Percentiles rank a stretch among this genome's conserved stretches.
These are phyloP conservation scores for Sebastes trivittatus DNA, from an alignment of 2,797 vertebrate genomes.

Conservation along the genomic window DNA sequence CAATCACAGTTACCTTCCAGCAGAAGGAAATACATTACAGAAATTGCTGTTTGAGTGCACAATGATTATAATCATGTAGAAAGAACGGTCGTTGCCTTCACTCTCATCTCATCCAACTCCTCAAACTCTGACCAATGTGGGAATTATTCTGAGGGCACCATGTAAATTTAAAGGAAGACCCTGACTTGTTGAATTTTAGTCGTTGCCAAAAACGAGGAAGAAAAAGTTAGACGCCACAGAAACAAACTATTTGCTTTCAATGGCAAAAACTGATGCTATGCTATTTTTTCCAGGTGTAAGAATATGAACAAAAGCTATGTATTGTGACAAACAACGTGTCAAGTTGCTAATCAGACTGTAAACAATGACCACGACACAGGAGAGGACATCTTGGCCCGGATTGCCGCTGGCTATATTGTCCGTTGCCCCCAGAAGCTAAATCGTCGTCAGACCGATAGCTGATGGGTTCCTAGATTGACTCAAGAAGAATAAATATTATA, in stretches of 20 bases:
- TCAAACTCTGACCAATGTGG: constrained; percentile 3
- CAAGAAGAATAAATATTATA: neutral
- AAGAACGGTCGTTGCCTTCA: neutral
- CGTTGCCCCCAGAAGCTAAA: neutral
- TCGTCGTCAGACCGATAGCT: too few species aligned
- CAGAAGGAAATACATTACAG: neutral
- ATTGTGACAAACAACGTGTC: too few species aligned
- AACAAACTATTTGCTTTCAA: neutral
- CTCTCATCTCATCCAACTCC: neutral
- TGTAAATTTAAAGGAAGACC: constrained; percentile 23
- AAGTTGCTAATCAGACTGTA: neutral
- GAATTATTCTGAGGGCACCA: constrained; percentile 7
- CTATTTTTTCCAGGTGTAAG: neutral
- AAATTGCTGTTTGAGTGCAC: constrained; percentile 18
- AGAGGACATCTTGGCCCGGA: neutral
- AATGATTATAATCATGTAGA: constrained; percentile 19
- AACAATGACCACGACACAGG: neutral
- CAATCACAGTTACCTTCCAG: neutral
- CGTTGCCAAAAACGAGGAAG: neutral
- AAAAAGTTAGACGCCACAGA: neutral
- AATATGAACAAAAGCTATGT: neutral
- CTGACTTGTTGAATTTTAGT: constrained; percentile 14
- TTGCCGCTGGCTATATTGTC: neutral
- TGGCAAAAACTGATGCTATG: neutral
- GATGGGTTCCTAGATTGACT: too few species aligned